Conservation (phyloP, 2,888 invertebrate species). For the Drosophila kambysellisi region DNA sequence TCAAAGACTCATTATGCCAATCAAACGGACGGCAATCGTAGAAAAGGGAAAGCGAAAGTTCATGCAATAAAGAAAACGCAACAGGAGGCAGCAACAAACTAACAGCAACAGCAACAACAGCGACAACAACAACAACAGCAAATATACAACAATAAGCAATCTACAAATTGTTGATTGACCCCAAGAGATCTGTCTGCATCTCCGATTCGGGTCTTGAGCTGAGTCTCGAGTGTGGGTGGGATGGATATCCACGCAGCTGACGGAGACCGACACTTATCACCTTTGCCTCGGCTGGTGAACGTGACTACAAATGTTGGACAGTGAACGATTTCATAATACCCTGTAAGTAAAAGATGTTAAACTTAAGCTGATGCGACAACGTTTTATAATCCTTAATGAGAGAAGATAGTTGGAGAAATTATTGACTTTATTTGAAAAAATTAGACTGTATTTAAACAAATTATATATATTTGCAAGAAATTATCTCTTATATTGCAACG, state of each 20-base stretch:
- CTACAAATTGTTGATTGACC: slow-evolving; percentile 69
- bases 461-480: background rate
- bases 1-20: slow-evolving; percentile 64
- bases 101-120: slow-evolving; percentile 27
- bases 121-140: slow-evolving; percentile 31
- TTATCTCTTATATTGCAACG: background rate
- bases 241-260: slow-evolving; percentile 42
- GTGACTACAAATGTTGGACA: slow-evolving; percentile 47
- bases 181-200: slow-evolving; percentile 50
- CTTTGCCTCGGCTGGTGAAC: slow-evolving; percentile 53
- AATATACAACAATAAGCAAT: slow-evolving; percentile 38
- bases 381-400: background rate
- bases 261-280: slow-evolving; percentile 65
- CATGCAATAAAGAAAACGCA: slow-evolving; percentile 59
- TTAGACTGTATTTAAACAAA: background rate
- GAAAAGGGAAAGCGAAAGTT: slow-evolving; percentile 78
- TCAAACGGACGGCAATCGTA: slow-evolving; percentile 52
- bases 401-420: background rate
- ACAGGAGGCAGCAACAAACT: slow-evolving; percentile 58
- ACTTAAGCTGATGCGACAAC: background rate
- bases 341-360: background rate
- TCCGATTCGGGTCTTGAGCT: slow-evolving; percentile 20
- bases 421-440: background rate
- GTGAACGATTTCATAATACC: slow-evolving; percentile 8
- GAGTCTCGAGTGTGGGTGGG: slow-evolving; percentile 45